Evolutionary conservation across 2,113 vertebrate species (phyloP).

Genomic region (Eretmochelys imbricata): DNA sequence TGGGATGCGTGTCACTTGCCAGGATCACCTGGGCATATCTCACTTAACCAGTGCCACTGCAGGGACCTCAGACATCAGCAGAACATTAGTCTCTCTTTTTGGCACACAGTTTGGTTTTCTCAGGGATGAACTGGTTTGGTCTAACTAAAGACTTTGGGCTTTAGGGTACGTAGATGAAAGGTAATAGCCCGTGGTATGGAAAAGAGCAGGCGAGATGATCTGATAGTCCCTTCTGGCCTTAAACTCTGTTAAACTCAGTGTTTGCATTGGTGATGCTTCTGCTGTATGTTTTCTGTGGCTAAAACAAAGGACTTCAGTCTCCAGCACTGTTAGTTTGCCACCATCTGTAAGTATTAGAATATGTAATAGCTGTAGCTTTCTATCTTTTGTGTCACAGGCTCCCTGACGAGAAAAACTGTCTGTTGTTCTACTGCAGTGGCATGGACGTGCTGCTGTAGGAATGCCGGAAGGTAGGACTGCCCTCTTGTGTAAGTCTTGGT

Average conservation of each 20-base stretch:
- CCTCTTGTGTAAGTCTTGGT: constrained; percentile 48
- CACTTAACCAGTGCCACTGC: not conserved
- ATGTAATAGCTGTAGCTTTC: not conserved
- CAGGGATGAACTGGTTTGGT: not conserved
- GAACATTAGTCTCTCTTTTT: not conserved
- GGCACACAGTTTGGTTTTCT: not conserved
- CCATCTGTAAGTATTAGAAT: not conserved
- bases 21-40: not conserved
- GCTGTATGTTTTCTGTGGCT: accelerated
- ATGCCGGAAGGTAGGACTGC: constrained; percentile 35
- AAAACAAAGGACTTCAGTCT: accelerated
- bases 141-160: not conserved
- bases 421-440: accelerated
- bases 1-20: not conserved
- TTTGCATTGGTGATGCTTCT: not conserved
- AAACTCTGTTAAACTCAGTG: not conserved
- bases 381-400: accelerated
- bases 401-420: not conserved
- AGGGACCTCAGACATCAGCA: not conserved
- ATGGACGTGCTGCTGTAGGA: accelerated
- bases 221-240: not conserved
- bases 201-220: not conserved
- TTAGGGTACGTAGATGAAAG: not conserved
- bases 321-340: not conserved
- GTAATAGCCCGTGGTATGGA: not conserved